Conservation (phyloP, 2,797 vertebrate species). For the Thunnus albacares region DNA sequence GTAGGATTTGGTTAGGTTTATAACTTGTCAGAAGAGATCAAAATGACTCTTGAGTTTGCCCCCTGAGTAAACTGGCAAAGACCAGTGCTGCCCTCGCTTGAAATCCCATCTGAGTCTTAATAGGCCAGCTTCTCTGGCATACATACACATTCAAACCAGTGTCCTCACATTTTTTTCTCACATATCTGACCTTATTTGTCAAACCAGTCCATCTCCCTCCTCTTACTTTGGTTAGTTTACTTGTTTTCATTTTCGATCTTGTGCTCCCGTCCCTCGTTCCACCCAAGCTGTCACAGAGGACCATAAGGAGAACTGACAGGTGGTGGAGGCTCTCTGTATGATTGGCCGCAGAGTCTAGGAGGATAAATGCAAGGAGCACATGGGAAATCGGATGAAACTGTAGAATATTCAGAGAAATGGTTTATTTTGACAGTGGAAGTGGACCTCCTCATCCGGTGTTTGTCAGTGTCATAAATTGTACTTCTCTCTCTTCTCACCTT, state of each 20-base stretch:
- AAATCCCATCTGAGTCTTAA: conserved; percentile 36
- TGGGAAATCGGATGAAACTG: conserved; percentile 71
- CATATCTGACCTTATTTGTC: conserved; percentile 47
- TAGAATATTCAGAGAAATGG: conserved; percentile 49
- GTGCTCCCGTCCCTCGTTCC: conserved; percentile 34
- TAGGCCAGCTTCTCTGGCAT: conserved; percentile 24
- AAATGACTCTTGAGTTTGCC: conserved; percentile 18
- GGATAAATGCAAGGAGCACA: conserved; percentile 45
- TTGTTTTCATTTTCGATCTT: conserved; percentile 23
- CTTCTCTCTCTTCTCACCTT: conserved; percentile 15
- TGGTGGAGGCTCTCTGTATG: conserved; percentile 35
- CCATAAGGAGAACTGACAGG: conserved; percentile 56
- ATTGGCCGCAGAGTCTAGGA: conserved; percentile 41
- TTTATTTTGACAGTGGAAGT: conserved; percentile 56
- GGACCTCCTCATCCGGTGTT: conserved; percentile 20
- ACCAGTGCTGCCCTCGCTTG: conserved; percentile 4
- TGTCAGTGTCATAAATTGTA: conserved; percentile 6
- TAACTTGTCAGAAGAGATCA: conserved; percentile 14
- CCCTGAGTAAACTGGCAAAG: conserved; percentile 22
- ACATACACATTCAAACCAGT: conserved; percentile 17
- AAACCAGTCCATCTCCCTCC: conserved; percentile 21
- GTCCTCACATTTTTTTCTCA: background rate
- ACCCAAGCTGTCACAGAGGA: conserved; percentile 54
- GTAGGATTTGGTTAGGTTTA: conserved; percentile 1
- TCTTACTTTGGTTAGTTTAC: conserved; percentile 34